Conservation (phyloP, 2,888 invertebrate genomes). For the Automeris io region DNA sequence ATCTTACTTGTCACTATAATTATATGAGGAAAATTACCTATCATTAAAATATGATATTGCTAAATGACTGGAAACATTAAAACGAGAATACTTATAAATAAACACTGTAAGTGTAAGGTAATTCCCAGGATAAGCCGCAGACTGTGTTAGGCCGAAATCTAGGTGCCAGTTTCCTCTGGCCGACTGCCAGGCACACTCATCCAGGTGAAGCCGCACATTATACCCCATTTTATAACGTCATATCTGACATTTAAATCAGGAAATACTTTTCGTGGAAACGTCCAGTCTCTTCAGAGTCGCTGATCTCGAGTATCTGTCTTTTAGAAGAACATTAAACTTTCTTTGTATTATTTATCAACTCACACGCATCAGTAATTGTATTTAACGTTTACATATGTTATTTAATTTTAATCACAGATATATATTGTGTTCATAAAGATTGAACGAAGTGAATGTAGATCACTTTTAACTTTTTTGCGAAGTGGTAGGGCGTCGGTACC, state of each 20-base stretch:
- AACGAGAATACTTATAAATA: conserved; percentile 15
- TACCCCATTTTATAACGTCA: conserved; percentile 23
- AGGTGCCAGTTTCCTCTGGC: conserved; percentile 26
- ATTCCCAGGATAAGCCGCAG: conserved; percentile 27
- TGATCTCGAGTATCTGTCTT: not conserved
- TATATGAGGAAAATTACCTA: too few species aligned
- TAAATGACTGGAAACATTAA: not conserved
- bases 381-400: too few species aligned
- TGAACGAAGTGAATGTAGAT: too few species aligned
- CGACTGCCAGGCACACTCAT: conserved; percentile 22
- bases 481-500: too few species aligned
- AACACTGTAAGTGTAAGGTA: conserved; percentile 16
- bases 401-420: too few species aligned
- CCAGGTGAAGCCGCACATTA: conserved; percentile 29
- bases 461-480: too few species aligned
- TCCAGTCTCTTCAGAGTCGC: not conserved
- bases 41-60: too few species aligned
- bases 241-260: conserved; percentile 17
- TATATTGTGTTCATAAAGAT: too few species aligned
- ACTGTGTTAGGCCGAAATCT: conserved; percentile 22
- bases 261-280: conserved; percentile 3
- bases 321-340: not conserved
- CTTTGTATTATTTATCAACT: too few species aligned
- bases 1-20: too few species aligned
- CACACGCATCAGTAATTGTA: too few species aligned